A percentile compares a stretch with the other conserved stretches of the same genome.
These are phyloP conservation scores for Criorhina ranunculi DNA, from an alignment of 2,888 invertebrate genomes.

Conservation along the genomic window DNA sequence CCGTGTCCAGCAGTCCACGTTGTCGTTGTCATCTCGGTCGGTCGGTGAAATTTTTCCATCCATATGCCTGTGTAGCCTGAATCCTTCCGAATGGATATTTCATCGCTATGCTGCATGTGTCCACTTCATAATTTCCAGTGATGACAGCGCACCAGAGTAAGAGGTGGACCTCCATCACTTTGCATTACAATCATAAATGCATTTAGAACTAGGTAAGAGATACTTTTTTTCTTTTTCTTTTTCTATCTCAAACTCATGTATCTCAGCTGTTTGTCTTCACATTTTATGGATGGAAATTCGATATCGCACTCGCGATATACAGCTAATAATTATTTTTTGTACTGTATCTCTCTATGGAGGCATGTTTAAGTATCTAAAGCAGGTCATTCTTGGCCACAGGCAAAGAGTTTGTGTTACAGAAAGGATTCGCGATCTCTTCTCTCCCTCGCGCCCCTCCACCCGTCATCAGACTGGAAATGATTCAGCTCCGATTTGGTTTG, in stretches of 20 bases:
- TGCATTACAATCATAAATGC: slow-evolving; percentile 73
- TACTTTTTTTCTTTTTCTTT: slow-evolving; percentile 28
- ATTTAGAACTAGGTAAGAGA: slow-evolving; percentile 71
- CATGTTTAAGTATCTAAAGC: slow-evolving; percentile 58
- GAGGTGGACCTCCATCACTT: slow-evolving; percentile 76
- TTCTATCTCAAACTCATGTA: slow-evolving; percentile 8
- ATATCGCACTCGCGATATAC: slow-evolving; percentile 63
- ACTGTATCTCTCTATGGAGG: slow-evolving; percentile 47
- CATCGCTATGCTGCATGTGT: slow-evolving; percentile 74
- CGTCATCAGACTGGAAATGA: slow-evolving; percentile 9
- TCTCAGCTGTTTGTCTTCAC: slow-evolving; percentile 47
- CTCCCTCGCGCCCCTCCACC: neutral
- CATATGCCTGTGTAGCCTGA: slow-evolving; percentile 64
- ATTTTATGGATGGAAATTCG: slow-evolving; percentile 67
- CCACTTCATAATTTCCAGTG: slow-evolving; percentile 73
- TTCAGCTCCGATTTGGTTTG: slow-evolving; percentile 64
- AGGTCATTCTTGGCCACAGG: slow-evolving; percentile 68
- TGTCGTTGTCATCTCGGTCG: slow-evolving; percentile 23
- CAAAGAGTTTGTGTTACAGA: slow-evolving; percentile 28
- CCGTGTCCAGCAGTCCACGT: neutral
- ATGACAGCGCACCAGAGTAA: slow-evolving; percentile 70
- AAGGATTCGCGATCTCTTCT: slow-evolving; percentile 68
- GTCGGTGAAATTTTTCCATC: slow-evolving; percentile 64
- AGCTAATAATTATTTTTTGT: slow-evolving; percentile 74
- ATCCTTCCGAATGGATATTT: slow-evolving; percentile 74